Conservation (phyloP, 2,797 vertebrate genomes). For the Acanthurus lineatus region DNA sequence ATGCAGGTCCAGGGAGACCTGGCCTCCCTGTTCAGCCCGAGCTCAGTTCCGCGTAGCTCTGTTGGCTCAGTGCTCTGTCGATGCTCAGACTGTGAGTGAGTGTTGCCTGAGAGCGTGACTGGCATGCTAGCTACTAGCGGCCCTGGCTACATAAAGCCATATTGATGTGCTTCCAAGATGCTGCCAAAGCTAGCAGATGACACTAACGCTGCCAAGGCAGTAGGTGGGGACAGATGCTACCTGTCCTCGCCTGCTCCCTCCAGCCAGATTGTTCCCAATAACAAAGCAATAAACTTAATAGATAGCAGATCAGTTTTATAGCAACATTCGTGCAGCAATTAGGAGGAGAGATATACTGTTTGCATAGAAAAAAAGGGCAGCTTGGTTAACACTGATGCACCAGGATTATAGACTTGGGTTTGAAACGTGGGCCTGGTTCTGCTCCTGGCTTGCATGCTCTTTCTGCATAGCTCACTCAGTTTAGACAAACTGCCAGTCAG, state of each 20-base stretch:
- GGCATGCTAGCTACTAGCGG: slow-evolving; percentile 84
- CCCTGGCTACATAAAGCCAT: slow-evolving; percentile 87
- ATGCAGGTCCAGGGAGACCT: slow-evolving; percentile 73
- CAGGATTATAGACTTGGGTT: slow-evolving; percentile 3
- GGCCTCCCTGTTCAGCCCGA: slow-evolving; percentile 77
- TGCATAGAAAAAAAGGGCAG: slow-evolving; percentile 22
- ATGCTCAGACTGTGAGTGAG: slow-evolving; percentile 79
- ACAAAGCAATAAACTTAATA: slow-evolving; percentile 87
- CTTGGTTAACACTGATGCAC: slow-evolving; percentile 9
- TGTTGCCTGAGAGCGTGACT: slow-evolving; percentile 84
- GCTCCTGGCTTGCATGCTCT: not conserved
- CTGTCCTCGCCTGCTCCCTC: slow-evolving; percentile 84
- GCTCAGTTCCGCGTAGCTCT: slow-evolving; percentile 79
- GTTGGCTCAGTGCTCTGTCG: slow-evolving; percentile 79
- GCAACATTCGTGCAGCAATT: slow-evolving; percentile 78
- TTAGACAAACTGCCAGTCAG: slow-evolving; percentile 28
- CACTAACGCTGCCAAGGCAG: slow-evolving; percentile 87
- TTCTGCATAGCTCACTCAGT: slow-evolving; percentile 5
- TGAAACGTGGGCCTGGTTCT: not conserved
- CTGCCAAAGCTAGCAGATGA: slow-evolving; percentile 89
- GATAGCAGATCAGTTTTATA: slow-evolving; percentile 82
- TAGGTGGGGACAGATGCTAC: slow-evolving; percentile 91
- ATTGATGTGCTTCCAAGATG: slow-evolving; percentile 87
- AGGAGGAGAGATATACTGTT: slow-evolving; percentile 67
- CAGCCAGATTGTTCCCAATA: slow-evolving; percentile 86